Evolutionary conservation across 23 tunicate genomes (phyloP).

Genomic region (Styela plicata): DNA sequence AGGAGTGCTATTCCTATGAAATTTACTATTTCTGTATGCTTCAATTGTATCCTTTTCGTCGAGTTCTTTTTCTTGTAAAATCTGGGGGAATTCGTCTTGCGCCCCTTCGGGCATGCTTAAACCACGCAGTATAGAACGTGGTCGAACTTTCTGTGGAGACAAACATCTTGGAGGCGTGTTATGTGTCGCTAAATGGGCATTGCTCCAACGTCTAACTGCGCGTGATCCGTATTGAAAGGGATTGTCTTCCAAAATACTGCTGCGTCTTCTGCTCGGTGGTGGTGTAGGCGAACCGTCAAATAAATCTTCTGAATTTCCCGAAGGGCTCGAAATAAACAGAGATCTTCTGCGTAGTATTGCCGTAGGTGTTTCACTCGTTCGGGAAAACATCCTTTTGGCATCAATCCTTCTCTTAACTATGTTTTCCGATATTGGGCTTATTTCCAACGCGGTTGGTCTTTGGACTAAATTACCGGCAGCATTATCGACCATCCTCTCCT

Average conservation of each 20-base stretch:
- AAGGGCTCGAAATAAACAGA: background rate
- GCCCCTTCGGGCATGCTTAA: slow-evolving; percentile 2
- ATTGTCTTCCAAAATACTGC: slow-evolving; percentile 4
- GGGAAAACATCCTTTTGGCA: background rate
- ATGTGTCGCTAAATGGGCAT: slow-evolving; percentile 2
- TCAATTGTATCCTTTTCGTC: background rate
- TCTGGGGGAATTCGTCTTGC: background rate
- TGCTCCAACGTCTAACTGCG: slow-evolving; percentile 28
- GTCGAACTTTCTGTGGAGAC: background rate
- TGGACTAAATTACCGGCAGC: background rate
- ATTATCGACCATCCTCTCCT: background rate
- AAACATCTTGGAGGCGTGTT: background rate
- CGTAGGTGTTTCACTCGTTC: background rate
- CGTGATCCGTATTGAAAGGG: slow-evolving; percentile 16
- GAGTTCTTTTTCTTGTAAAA: background rate
- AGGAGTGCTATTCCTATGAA: background rate
- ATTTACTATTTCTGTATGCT: background rate
- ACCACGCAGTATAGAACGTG: background rate
- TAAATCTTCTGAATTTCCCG: background rate
- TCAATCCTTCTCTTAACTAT: background rate
- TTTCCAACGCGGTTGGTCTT: background rate
- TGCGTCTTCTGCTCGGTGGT: background rate
- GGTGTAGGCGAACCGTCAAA: background rate
- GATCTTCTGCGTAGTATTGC: background rate
- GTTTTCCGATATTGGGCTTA: background rate